A percentile compares a stretch with the other conserved stretches of the same genome.
phyloP scores from a whole-genome alignment of 92 coral and sea anemone genomes.

The Phenganax subtilis region DNA sequence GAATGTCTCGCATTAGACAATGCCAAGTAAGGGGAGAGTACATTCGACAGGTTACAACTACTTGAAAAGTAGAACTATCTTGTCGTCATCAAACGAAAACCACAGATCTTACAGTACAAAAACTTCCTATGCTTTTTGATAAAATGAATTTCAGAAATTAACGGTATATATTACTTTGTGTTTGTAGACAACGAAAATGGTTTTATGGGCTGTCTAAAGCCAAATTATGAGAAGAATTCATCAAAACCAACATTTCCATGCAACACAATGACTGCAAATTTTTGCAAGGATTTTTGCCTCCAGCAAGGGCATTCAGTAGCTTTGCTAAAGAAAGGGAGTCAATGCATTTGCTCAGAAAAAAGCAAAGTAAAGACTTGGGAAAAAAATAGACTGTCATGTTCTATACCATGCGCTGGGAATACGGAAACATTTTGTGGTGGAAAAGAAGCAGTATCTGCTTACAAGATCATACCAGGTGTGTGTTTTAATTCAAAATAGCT shows the following conservation, averaged over 20 bases:
- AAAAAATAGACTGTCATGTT: neutral
- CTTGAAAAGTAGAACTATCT: no score
- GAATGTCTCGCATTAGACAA: no score
- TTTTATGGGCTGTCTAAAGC: constrained; percentile 16
- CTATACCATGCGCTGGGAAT: constrained; percentile 8
- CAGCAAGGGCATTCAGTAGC: constrained; percentile 18
- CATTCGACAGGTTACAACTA: no score
- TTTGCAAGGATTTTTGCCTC: constrained; percentile 11
- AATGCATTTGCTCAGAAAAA: constrained; percentile 15
- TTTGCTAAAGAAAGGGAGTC: neutral
- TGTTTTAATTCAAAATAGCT: no score
- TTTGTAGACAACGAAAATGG: constrained; percentile 13
- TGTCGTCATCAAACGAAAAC: no score
- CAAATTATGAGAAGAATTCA: neutral
- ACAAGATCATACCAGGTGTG: constrained; percentile 20
- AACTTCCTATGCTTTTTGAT: no score
- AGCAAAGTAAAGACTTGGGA: neutral
- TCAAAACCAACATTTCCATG: neutral
- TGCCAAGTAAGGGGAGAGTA: no score
- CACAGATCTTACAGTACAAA: no score
- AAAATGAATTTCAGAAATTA: no score
- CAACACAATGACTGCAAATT: constrained; percentile 17
- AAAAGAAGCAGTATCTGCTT: constrained; percentile 19
- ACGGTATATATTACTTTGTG: no score
- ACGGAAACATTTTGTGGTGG: constrained; percentile 21